Conservation (phyloP, 2,113 vertebrate genomes). For the Pogonocichla stellata region DNA sequence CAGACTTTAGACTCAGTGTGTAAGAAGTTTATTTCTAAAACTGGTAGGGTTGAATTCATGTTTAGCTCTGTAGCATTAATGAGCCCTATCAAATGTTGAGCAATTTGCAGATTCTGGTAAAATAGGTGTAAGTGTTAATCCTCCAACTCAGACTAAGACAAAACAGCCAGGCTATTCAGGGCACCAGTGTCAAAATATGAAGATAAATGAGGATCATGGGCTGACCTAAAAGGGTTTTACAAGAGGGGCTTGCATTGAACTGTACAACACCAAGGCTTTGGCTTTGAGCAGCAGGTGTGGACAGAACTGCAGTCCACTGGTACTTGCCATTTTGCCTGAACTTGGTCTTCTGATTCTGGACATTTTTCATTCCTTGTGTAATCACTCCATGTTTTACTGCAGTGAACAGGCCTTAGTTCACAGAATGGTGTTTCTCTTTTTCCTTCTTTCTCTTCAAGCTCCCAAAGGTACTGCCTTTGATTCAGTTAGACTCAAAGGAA, state of each 20-base stretch:
- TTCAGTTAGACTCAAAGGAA: neutral
- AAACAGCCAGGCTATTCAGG: neutral
- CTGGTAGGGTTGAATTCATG: neutral
- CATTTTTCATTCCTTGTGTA: neutral
- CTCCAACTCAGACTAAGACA: neutral
- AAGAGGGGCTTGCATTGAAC: neutral
- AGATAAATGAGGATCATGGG: neutral
- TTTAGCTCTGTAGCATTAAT: neutral
- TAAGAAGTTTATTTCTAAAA: neutral
- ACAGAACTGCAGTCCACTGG: neutral
- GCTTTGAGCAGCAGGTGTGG: neutral
- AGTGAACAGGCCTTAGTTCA: neutral
- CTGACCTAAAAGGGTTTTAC: neutral
- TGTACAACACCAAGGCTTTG: neutral
- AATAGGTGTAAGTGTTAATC: neutral
- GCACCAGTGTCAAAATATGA: neutral
- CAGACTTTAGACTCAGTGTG: neutral
- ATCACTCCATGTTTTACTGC: neutral
- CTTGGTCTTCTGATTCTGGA: neutral
- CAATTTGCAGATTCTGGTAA: neutral
- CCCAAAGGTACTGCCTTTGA: neutral
- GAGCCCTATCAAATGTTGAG: neutral
- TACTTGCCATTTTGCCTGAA: neutral
- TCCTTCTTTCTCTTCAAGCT: neutral
- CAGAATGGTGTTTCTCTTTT: neutral